Base-by-base conservation (phyloP, 2,888 invertebrate genomes). In the Athalia cordata region DNA sequence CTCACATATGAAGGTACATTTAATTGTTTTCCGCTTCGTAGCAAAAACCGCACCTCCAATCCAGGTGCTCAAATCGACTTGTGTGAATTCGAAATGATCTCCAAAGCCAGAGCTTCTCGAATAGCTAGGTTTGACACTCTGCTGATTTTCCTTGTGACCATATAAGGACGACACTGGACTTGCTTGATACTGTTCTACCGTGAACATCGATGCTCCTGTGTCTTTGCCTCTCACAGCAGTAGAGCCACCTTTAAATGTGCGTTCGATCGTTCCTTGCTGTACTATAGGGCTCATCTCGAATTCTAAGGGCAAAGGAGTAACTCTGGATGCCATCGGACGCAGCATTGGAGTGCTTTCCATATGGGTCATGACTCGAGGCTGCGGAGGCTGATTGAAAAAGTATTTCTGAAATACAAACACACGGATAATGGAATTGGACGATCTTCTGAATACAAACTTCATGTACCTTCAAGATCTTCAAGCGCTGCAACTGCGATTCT, bases 11-110 rank as follows among this genome's bases (percentile, higher is more conserved):
- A 52, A 11, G 11, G 11, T 7, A 9, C 3, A 11, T 9, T 55
- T 8, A 74, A 61, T 29, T 76, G 66, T 8, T 9, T 29, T 29
- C 29, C 2, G 29, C 29, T 29, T 29, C 2, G 5, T 29, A 59
- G 72, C 74, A 59, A 78, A 8, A 15, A 43, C 62, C 3, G 13
- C 92, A 91, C 94, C 93, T 85, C 91, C 92, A 87, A 94, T 92
- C 94, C 94, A 94, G 80, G 92, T 93, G 84, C 93, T 94, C 65
- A 94, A 92, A 89, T 94, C 94, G 82, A 92, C 92, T 88, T 92
- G 92, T 13, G 92, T 92, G 15, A 92, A 92, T 50, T 92, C 91
- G 0, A 92, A 91, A 83, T 91, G 90, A 83, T 91, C 91, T 0
- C 91, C 11, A 90, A 92, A 82, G 89, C 92, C 83, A 90, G 86